A percentile compares a stretch with the other conserved stretches of the same genome.
phyloP scores from a whole-genome alignment of 2,797 vertebrate species.

The Orientallactaga sibirica region DNA sequence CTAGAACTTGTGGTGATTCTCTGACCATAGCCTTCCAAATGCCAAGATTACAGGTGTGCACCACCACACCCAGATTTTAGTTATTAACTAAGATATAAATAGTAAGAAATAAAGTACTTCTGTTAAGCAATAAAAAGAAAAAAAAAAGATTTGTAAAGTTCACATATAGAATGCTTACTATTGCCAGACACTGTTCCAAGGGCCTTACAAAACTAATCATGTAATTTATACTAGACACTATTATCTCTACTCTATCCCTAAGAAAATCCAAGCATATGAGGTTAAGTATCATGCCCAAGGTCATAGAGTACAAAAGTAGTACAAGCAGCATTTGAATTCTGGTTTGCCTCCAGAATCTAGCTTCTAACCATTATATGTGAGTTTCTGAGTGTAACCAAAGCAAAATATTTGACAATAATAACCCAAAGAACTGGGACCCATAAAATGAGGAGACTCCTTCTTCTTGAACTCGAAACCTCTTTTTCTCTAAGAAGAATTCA shows the following conservation, averaged over 20 bases:
- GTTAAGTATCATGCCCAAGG: slow-evolving; percentile 34
- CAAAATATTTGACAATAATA: slow-evolving; percentile 40
- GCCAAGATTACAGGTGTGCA: background rate
- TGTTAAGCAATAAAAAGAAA: slow-evolving; percentile 21
- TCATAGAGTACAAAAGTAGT: background rate
- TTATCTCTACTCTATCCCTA: background rate
- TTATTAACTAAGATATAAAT: background rate
- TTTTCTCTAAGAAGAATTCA: background rate
- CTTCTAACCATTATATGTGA: slow-evolving; percentile 2
- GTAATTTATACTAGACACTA: slow-evolving; percentile 34
- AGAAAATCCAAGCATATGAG: slow-evolving; percentile 13
- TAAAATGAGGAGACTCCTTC: background rate
- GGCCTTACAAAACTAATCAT: slow-evolving; percentile 26
- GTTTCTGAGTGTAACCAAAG: background rate
- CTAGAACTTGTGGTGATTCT: background rate
- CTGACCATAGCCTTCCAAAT: background rate
- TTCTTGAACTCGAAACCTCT: background rate
- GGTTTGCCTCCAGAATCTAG: slow-evolving; percentile 5
- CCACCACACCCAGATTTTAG: background rate
- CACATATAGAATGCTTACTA: background rate
- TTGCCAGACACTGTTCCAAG: slow-evolving; percentile 33
- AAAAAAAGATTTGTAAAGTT: background rate
- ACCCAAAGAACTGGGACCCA: background rate
- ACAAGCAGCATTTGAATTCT: background rate
- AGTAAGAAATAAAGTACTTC: slow-evolving; percentile 48